These are phyloP conservation scores for Phymanthus crucifer DNA, from an alignment of 92 coral and sea anemone species.

Conservation along the genomic window DNA sequence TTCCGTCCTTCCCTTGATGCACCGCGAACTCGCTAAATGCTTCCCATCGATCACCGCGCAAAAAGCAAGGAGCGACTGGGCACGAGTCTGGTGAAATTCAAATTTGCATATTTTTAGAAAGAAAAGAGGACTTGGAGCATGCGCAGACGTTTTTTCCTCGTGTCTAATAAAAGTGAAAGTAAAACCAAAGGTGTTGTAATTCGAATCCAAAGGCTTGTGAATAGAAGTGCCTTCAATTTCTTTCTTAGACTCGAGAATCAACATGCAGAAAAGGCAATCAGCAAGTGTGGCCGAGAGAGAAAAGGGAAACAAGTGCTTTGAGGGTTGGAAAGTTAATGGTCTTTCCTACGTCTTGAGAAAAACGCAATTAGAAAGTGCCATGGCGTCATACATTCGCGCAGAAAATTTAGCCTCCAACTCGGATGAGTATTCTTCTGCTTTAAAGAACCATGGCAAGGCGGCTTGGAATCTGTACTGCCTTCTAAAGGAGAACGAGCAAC, in stretches of 20 bases:
- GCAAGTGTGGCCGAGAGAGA: conserved; percentile 20
- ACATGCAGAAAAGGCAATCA: not conserved
- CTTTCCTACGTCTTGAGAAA: conserved; percentile 38
- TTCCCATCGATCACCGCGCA: too few species aligned
- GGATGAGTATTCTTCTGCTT: conserved; percentile 60
- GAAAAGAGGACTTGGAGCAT: too few species aligned
- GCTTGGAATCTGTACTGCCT: conserved; percentile 67
- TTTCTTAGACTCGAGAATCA: conserved; percentile 17
- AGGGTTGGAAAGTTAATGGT: conserved; percentile 14
- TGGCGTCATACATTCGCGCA: conserved; percentile 42
- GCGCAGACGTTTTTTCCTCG: too few species aligned
- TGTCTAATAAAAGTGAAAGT: too few species aligned
- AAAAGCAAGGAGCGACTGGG: too few species aligned
- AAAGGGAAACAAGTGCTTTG: conserved; percentile 37
- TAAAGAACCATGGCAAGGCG: conserved; percentile 81
- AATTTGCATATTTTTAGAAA: too few species aligned
- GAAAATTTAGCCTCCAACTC: conserved; percentile 21
- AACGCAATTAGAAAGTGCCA: conserved; percentile 33
- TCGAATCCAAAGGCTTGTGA: too few species aligned
- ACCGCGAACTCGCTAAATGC: too few species aligned
- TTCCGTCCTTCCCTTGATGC: too few species aligned
- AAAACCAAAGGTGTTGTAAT: too few species aligned
- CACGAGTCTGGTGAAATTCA: too few species aligned
- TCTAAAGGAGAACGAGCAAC: conserved; percentile 37
- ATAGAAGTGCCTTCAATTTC: too few species aligned